Evolutionary conservation across 1,140 invertebrate genomes (phyloP).

Genomic region (Drosophila prosaltans): DNA sequence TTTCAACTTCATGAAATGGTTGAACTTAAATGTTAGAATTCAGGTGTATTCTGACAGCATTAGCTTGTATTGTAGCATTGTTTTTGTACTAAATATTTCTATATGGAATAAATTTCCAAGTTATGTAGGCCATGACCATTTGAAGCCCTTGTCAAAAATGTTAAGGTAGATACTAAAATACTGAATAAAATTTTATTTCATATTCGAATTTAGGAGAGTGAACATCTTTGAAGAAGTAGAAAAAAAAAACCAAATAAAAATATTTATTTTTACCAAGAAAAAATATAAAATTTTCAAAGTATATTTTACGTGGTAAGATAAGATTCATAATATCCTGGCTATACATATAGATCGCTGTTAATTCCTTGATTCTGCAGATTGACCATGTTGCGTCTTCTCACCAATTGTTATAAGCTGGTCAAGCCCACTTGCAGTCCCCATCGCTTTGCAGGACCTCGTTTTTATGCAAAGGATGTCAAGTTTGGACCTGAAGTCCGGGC

Average conservation of each 20-base stretch:
- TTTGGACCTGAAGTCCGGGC: slow-evolving; percentile 98
- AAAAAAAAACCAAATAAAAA: neutral
- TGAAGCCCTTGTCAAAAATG: neutral
- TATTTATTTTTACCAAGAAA: neutral
- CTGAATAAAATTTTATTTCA: neutral
- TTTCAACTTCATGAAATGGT: no score
- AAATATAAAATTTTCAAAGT: neutral
- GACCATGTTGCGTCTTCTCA: slow-evolving; percentile 53
- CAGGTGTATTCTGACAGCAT: no score
- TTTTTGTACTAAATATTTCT: no score
- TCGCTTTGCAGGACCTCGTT: slow-evolving; percentile 25
- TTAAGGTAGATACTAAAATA: neutral
- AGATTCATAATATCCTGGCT: neutral
- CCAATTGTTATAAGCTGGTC: slow-evolving; percentile 4
- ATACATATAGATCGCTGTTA: no score
- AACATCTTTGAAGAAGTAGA: neutral
- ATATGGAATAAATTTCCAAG: no score
- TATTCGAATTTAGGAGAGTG: neutral
- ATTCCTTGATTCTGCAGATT: neutral
- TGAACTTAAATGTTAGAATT: no score
- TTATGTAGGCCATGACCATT: neutral
- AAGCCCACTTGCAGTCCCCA: slow-evolving; percentile 13
- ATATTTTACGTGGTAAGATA: neutral
- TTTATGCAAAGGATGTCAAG: slow-evolving; percentile 95
- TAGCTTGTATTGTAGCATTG: no score